These are phyloP conservation scores for Autographa pulchrina DNA, from an alignment of 2,888 invertebrate genomes.

Conservation along the genomic window DNA sequence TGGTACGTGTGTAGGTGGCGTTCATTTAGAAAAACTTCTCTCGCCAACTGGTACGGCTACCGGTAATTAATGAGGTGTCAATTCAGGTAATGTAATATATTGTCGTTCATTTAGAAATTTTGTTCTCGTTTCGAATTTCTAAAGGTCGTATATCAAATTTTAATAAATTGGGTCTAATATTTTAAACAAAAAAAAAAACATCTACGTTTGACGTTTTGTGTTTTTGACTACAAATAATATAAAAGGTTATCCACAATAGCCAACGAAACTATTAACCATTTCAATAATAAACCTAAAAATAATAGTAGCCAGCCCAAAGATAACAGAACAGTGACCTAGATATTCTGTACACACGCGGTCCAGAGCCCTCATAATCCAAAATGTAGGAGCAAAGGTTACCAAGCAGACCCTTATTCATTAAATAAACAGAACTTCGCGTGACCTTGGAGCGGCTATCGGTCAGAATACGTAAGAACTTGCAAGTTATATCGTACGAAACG, in stretches of 20 bases:
- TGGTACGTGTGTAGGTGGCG: conserved; percentile 8
- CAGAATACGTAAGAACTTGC: conserved; percentile 35
- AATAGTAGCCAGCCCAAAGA: background rate
- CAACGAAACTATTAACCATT: too few relatives aligned
- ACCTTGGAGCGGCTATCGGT: conserved; percentile 39
- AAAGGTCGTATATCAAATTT: too few relatives aligned
- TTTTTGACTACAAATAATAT: too few relatives aligned
- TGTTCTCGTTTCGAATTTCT: background rate
- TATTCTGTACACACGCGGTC: background rate
- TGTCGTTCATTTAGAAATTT: conserved; percentile 10
- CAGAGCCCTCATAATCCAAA: conserved; percentile 26
- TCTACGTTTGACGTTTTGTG: too few relatives aligned
- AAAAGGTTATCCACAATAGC: too few relatives aligned
- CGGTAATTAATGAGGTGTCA: conserved; percentile 26
- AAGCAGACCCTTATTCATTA: conserved; percentile 32
- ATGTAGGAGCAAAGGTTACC: conserved; percentile 21
- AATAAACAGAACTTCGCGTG: conserved; percentile 43
- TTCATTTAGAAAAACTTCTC: conserved; percentile 39
- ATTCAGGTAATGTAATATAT: conserved; percentile 12
- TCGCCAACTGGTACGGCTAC: conserved; percentile 4
- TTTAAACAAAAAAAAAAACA: too few relatives aligned
- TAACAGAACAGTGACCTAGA: background rate
- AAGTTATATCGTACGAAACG: conserved; percentile 25
- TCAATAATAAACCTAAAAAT: background rate
- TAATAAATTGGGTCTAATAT: too few relatives aligned